These are phyloP conservation scores for Eulithis prunata DNA, from an alignment of 2,888 invertebrate species.

Conservation along the genomic window DNA sequence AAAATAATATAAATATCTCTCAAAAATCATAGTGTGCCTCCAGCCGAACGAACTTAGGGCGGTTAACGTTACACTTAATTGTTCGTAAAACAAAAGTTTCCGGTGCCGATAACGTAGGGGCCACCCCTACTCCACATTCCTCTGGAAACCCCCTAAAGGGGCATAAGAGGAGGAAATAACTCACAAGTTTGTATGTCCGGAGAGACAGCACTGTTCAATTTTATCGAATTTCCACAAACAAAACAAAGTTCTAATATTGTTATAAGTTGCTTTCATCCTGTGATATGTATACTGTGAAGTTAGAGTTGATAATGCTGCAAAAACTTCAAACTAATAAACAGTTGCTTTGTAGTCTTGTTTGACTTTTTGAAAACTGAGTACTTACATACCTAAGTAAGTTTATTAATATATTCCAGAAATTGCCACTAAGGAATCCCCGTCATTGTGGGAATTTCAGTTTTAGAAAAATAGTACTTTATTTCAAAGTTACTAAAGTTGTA, in stretches of 20 bases:
- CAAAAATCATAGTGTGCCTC: constrained; percentile 45
- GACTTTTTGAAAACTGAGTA: too few relatives aligned
- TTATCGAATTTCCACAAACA: constrained; percentile 39
- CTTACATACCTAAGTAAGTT: too few relatives aligned
- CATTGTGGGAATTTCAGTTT: too few relatives aligned
- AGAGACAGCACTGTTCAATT: constrained; percentile 39
- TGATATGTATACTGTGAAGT: constrained; percentile 28
- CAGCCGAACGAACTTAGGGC: constrained; percentile 51
- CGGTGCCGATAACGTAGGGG: constrained; percentile 61
- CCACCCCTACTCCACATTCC: constrained; percentile 9
- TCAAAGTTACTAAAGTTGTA: too few relatives aligned
- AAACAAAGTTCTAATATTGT: constrained; percentile 38
- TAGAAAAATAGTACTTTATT: too few relatives aligned
- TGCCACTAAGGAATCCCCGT: too few relatives aligned
- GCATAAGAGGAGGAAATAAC: constrained; percentile 40
- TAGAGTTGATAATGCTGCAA: constrained; percentile 5
- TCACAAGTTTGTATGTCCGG: constrained; percentile 47
- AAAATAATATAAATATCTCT: too few relatives aligned
- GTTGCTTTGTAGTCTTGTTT: neutral
- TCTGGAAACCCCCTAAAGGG: constrained; percentile 14
- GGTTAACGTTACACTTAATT: constrained; percentile 78
- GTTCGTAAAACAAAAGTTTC: constrained; percentile 78
- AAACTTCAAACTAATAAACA: constrained; percentile 9
- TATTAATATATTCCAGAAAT: too few relatives aligned
- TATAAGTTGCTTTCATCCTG: constrained; percentile 26